Conservation (phyloP, 2,113 vertebrate genomes). For the Spermophilus dauricus region DNA sequence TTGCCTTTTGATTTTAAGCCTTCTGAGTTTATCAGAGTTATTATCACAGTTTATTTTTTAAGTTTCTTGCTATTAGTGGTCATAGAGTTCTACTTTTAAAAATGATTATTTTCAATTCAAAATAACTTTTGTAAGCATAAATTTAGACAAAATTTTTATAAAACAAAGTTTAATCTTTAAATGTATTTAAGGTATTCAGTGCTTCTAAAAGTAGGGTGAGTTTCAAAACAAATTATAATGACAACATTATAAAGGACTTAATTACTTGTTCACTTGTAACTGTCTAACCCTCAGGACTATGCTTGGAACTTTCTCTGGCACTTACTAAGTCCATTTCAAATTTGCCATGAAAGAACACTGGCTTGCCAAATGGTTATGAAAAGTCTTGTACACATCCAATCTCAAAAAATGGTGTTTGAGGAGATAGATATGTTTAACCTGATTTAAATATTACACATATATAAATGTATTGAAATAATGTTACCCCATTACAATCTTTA, state of each 20-base stretch:
- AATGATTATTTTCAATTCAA: constrained; percentile 14
- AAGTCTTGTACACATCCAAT: not conserved
- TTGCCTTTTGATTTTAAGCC: not conserved
- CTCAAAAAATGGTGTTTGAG: not conserved
- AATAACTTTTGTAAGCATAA: not conserved
- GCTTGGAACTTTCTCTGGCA: not conserved
- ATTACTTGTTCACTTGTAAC: not conserved
- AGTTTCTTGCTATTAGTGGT: not conserved
- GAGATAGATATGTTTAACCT: not conserved
- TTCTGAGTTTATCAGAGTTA: not conserved
- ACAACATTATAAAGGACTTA: not conserved
- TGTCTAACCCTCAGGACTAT: not conserved
- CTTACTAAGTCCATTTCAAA: not conserved
- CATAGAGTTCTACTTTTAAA: not conserved
- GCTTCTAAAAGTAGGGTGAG: not conserved
- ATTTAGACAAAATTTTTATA: not conserved
- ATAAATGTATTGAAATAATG: not conserved
- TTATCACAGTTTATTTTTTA: not conserved
- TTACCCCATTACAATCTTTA: not conserved
- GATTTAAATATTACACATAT: not conserved
- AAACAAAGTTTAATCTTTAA: not conserved
- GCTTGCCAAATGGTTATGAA: not conserved
- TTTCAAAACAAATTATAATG: not conserved
- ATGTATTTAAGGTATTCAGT: no score
- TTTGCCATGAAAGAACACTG: not conserved